Base-by-base conservation (phyloP, 2,797 vertebrate genomes). In the Lepus townsendii region DNA sequence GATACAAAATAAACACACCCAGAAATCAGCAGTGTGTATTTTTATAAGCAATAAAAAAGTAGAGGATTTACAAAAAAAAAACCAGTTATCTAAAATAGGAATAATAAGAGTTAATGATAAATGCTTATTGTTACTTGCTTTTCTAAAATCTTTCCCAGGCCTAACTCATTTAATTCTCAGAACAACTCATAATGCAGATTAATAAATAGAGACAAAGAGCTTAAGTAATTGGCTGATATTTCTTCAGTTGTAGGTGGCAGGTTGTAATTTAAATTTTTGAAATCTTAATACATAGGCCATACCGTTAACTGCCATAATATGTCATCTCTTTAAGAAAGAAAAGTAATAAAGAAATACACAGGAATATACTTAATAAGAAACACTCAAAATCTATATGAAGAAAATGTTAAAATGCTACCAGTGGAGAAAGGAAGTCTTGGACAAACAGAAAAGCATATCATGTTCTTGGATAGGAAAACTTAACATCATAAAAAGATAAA, bases 361-460 rank as follows among this genome's bases (percentile, higher is more conserved):
- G 60, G n/a, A 89, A 86, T 47, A 85, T n/a, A 69, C 12, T 79
- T 76, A 86, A 89, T 60, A 75, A 85, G 91, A 90, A 65, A 88
- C 10, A 57, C 7, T 12, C 11, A 24, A 76, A 77, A 72, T 93
- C 71, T 76, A 75, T 32, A 71, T 38, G 42, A 86, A 86, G 79
- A 85, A 93, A 83, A 50, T 30, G 11, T 87, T 42, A 83, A 90
- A 66, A 72, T 52, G 60, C 62, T 89, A 92, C 47, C 54, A 76
- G 54, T 62, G 20, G 30, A 60, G 47, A 65, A 92, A 87, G 72
- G 26, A 84, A 77, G 30, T 73, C 73, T 87, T 92, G 20, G 63
- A 77, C 47, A 93, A 92, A 84, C 38, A 95, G 42, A 90, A 94
- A 95, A 96, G 52, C 27, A 32, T 62, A 95, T 89, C 47, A 17